Evolutionary conservation across 2,797 vertebrate species (phyloP).

Genomic region (Muraenolepis orangiensis): DNA sequence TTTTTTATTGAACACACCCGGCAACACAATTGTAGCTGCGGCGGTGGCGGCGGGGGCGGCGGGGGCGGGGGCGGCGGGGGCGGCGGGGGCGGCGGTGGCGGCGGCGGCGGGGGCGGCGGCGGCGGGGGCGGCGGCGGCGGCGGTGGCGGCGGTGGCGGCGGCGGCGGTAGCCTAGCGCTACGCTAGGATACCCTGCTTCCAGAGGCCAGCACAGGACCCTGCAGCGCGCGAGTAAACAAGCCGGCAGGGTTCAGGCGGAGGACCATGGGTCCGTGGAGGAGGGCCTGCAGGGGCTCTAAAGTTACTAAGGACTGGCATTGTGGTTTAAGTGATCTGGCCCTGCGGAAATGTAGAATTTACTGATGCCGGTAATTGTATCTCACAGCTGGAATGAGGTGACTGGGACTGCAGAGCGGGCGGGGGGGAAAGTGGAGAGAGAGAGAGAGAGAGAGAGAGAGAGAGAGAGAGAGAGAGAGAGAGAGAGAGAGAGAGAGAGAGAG

Average conservation of each 20-base stretch:
- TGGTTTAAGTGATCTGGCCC: constrained; percentile 69
- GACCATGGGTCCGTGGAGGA: constrained; percentile 51
- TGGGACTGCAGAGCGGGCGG: constrained; percentile 2
- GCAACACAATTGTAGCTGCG: no score
- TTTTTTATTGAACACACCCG: background rate
- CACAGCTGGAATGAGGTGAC: constrained; percentile 42
- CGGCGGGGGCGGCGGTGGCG: no score
- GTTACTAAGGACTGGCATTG: constrained; percentile 68
- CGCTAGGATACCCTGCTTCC: no score
- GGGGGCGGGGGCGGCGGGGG: no score
- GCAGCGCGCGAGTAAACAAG: constrained; percentile 49
- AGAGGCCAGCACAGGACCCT: no score
- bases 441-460: constrained; percentile 14
- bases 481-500: constrained; percentile 39
- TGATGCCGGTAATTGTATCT: constrained; percentile 69
- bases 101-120: no score
- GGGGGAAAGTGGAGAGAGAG: background rate
- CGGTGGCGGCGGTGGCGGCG: no score
- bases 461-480: constrained; percentile 27
- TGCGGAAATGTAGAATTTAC: constrained; percentile 71
- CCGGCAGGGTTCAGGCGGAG: constrained; percentile 53
- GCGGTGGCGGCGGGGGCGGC: no score
- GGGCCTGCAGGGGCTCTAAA: constrained; percentile 62
- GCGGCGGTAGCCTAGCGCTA: no score
- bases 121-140: no score